Conservation (phyloP, 2,113 vertebrate genomes). For the Ptychochromis oligacanthus region DNA sequence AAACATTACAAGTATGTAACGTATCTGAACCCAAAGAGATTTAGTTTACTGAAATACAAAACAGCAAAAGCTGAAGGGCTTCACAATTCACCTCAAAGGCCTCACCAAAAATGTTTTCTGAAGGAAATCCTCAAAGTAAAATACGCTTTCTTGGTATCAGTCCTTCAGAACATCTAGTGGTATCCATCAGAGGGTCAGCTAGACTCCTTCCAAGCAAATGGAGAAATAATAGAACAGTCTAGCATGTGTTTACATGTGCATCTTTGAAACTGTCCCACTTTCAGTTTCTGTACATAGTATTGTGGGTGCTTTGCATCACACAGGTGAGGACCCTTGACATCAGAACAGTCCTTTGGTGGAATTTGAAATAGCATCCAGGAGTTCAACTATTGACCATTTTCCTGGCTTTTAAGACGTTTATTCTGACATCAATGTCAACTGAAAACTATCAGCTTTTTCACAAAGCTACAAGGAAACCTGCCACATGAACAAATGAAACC, state of each 20-base stretch:
- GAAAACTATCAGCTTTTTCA: not conserved
- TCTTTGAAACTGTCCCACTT: not conserved
- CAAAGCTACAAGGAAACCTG: not conserved
- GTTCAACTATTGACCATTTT: not conserved
- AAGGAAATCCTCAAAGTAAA: not conserved
- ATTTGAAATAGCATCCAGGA: not conserved
- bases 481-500: not conserved
- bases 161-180: not conserved
- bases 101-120: too few species aligned
- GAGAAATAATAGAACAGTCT: not conserved
- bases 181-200: not conserved
- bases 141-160: too few species aligned
- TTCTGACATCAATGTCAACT: not conserved
- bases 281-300: rapidly evolving
- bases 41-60: too few species aligned
- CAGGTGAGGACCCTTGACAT: not conserved
- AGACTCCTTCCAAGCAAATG: not conserved
- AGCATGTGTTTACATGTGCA: not conserved
- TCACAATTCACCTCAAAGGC: too few species aligned
- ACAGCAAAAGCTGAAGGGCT: too few species aligned
- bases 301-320: not conserved
- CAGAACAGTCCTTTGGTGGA: rapidly evolving
- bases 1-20: too few species aligned
- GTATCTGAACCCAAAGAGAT: not conserved
- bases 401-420: not conserved